phyloP scores from a whole-genome alignment of 2,797 vertebrate species.

The Enteromius afrohamiltoni region DNA sequence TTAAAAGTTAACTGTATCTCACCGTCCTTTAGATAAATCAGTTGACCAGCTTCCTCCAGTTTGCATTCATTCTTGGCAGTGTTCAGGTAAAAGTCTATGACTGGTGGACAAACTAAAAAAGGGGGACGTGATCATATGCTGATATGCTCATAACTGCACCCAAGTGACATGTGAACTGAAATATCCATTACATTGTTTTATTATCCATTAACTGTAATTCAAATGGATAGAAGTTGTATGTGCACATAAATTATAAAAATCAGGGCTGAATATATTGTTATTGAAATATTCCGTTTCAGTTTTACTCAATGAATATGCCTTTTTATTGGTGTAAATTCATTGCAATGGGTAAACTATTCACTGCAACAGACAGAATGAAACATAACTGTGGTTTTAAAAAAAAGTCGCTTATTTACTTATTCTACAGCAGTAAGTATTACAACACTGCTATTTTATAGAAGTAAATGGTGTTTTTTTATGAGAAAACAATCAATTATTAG shows the following conservation, averaged over 20 bases:
- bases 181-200: neutral
- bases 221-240: neutral
- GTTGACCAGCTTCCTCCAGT: neutral
- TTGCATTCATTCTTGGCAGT: neutral
- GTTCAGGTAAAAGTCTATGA: neutral
- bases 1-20: neutral
- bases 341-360: conserved; percentile 17
- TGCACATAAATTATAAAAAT: neutral
- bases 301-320: conserved; percentile 48
- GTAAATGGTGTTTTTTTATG: conserved; percentile 38
- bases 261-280: neutral
- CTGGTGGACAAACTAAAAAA: neutral
- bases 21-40: neutral
- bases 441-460: conserved; percentile 50
- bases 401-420: conserved; percentile 53
- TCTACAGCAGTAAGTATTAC: conserved; percentile 41
- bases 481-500: conserved; percentile 56
- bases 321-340: conserved; percentile 44
- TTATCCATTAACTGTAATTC: too few relatives aligned
- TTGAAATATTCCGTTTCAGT: conserved; percentile 16
- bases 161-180: neutral
- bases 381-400: conserved; percentile 50
- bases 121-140: neutral
- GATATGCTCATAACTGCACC: neutral
- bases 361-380: conserved; percentile 40